Evolutionary conservation across 2,113 vertebrate genomes (phyloP), one percentile per base, ranked within the genome.

Genomic region (Danionella cerebrum): DNA sequence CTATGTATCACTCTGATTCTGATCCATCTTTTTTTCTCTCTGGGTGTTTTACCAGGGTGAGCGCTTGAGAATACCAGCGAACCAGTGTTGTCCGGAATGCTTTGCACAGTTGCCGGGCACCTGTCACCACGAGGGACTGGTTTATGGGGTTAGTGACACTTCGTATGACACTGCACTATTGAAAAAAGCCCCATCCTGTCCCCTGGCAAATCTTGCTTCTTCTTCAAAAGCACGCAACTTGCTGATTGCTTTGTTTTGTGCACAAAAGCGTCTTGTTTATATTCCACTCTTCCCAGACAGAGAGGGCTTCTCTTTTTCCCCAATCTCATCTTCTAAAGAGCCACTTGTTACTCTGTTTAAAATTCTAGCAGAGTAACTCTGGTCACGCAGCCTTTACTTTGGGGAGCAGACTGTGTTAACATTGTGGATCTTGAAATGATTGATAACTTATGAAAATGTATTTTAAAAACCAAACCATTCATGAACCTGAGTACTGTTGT

Each of bases 11-110:
- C 14, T 67, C 19, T 18, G n/a, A 58, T 59, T 13, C 11, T 45
- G 47, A 68, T 29, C 18, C 25, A 11, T 3, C 19, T 38, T 19
- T 55, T 55, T 55, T 14, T 24, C 7, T 69, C 3, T 78, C 5
- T 76, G 35, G 14, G 35, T 74, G 47, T 69, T 27, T 78, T 57
- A n/a, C 33, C 18, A 98, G 95, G 94, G 94, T 8, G 90, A 95
- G 74, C 84, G 84, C 24, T 81, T 98, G 55, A 90, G 82, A 65
- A 90, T 96, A 72, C 79, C 85, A 3, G 79, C 92, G 70, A 92
- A 89, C 77, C 71, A 85, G 33, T 98, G 96, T 81, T 98, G 96
- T 69, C 96, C 96, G 0, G 80, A 89, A 65, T 98, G 96, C 64
- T 71, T 83, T 22, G 73, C 78, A 1, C 78, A 50, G 41, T 84